phyloP scores from a whole-genome alignment of 2,888 invertebrate species.

The Aethes cnicana region DNA sequence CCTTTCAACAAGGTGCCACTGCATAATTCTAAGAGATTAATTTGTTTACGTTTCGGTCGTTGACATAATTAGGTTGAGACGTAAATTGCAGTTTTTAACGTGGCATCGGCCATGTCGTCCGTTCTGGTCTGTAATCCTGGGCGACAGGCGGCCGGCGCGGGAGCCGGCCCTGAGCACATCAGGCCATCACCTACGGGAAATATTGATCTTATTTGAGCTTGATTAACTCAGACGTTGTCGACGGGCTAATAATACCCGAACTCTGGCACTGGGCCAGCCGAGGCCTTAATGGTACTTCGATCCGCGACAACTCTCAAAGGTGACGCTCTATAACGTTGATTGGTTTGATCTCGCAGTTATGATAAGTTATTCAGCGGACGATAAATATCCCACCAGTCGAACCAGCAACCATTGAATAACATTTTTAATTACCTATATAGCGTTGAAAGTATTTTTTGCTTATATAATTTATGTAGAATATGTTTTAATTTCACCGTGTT shows the following conservation, averaged over 20 bases:
- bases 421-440: no score
- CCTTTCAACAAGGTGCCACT: no score
- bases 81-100: constrained; percentile 41
- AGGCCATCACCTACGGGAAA: constrained; percentile 73
- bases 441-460: no score
- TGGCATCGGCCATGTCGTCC: constrained; percentile 41
- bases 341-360: constrained; percentile 31
- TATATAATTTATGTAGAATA: no score
- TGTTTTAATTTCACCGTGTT: no score
- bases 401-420: no score
- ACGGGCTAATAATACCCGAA: constrained; percentile 77
- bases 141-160: constrained; percentile 48
- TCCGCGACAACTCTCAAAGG: constrained; percentile 76
- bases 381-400: constrained; percentile 20
- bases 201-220: constrained; percentile 82
- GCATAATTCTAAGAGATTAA: constrained; percentile 20
- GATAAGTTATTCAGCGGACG: constrained; percentile 27
- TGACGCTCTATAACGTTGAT: constrained; percentile 48
- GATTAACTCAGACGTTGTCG: constrained; percentile 79
- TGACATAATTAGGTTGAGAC: constrained; percentile 44
- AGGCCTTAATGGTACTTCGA: constrained; percentile 79
- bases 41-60: constrained; percentile 26
- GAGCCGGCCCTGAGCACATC: constrained; percentile 56
- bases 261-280: constrained; percentile 76
- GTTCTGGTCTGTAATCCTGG: constrained; percentile 52